Evolutionary conservation across 1,140 invertebrate genomes (phyloP), one percentile per base, ranked within the genome.

Genomic region (Pseudomyrmex flavicornis): DNA sequence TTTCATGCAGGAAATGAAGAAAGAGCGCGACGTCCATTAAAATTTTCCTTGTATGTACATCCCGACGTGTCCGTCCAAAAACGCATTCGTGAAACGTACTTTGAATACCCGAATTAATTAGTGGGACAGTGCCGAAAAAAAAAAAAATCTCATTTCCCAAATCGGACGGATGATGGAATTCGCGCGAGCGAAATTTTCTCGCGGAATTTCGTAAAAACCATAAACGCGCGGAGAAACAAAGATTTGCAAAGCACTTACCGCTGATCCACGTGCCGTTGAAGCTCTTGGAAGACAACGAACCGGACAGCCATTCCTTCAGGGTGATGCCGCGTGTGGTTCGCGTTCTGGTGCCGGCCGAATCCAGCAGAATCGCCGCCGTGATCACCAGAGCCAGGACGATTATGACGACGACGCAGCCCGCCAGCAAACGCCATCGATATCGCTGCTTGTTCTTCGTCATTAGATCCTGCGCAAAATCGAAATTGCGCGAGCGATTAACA

Each of bases 211-310:
- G 35, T 5, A 20, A 26, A 17, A 62, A 4, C 5, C n/a, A 17
- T 17, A 12, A 26, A 3, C 13, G 56, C 12, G 2, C 5, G 20
- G 20, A 10, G 44, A 72, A 75, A 70, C 56, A 82, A 86, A 83
- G 58, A 83, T 17, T 17, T 68, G 83, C 77, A 72, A 26, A 26
- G 87, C 83, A 92, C 92, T 92, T 85, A 95, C 94, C 93, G 79
- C 89, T 93, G 66, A 95, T 88, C 94, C 94, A 95, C 85, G 93
- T 94, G 86, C 93, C 94, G 83, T 94, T 95, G 88, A 95, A 95
- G 86, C 92, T 92, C 89, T 94, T 93, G 56, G 93, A 90, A 13
- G 92, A 91, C 58, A 94, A 85, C 22, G 92, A 94, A 52, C 94
- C 94, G 5, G 83, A 87, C 1, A 94, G 92, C 93, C 92, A 93